A percentile compares a stretch with the other conserved stretches of the same genome.
Evolutionary conservation across 2,113 vertebrate species (phyloP).

Genomic region (Vireo altiloquus): DNA sequence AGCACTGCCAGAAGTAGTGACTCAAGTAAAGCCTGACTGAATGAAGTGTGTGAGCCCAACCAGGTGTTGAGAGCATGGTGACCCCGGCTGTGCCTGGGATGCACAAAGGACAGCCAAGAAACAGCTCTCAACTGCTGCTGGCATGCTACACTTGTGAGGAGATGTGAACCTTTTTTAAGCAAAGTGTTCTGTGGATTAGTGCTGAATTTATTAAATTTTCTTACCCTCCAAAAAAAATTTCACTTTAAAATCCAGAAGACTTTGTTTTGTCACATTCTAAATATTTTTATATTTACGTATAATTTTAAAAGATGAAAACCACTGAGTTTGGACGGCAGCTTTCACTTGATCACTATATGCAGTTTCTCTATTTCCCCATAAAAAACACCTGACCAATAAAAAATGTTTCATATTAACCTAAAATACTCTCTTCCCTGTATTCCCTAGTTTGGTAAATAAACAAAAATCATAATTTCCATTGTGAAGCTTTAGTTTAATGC

Average conservation of each 20-base stretch:
- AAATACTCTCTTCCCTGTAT: neutral
- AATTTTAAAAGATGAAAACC: neutral
- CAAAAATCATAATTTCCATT: neutral
- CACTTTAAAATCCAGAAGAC: neutral
- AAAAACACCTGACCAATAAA: neutral
- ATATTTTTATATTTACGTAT: slow-evolving; percentile 2
- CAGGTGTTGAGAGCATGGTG: rapidly evolving
- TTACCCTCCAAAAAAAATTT: neutral
- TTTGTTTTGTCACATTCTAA: slow-evolving; percentile 13
- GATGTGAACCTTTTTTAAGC: neutral
- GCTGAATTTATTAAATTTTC: neutral
- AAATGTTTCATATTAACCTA: neutral
- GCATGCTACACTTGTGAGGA: neutral
- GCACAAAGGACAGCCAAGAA: neutral
- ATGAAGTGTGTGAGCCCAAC: neutral
- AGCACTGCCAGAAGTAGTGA: neutral
- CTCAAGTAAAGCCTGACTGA: neutral
- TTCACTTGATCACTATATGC: neutral
- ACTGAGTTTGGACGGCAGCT: neutral
- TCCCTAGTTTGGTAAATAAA: neutral
- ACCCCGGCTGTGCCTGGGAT: neutral
- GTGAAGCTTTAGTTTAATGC: neutral
- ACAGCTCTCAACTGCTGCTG: neutral
- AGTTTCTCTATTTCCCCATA: neutral
- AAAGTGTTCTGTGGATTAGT: neutral